These are phyloP conservation scores for Acanthisitta chloris DNA, from an alignment of 2,113 vertebrate species.

Conservation along the genomic window DNA sequence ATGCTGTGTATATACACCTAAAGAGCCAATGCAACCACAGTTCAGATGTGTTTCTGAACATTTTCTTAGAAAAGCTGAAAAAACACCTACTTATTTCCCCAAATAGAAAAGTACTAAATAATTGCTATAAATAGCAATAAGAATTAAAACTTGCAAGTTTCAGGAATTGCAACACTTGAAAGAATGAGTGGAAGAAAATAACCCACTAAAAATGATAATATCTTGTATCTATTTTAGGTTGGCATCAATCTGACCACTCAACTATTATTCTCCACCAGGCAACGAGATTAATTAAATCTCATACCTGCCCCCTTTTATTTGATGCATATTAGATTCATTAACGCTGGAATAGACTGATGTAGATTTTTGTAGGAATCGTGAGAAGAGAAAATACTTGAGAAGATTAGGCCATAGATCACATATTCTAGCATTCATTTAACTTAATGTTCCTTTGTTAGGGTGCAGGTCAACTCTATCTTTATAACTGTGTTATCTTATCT, in stretches of 20 bases:
- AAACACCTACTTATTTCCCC: background rate
- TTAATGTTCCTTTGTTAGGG: background rate
- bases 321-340: background rate
- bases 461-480: background rate
- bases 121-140: background rate
- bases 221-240: background rate
- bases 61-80: background rate
- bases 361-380: background rate
- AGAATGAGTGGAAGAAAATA: background rate
- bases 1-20: background rate
- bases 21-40: background rate
- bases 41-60: background rate
- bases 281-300: background rate
- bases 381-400: background rate
- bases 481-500: background rate
- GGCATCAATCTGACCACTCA: background rate
- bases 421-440: background rate
- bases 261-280: background rate
- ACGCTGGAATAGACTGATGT: background rate
- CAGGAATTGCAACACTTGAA: background rate
- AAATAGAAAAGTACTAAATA: background rate
- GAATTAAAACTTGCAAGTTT: background rate
- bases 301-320: background rate
- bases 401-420: slow-evolving; percentile 1
- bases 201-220: background rate